These are phyloP conservation scores for Nettapus auritus DNA, from an alignment of 2,113 vertebrate genomes.

Conservation along the genomic window DNA sequence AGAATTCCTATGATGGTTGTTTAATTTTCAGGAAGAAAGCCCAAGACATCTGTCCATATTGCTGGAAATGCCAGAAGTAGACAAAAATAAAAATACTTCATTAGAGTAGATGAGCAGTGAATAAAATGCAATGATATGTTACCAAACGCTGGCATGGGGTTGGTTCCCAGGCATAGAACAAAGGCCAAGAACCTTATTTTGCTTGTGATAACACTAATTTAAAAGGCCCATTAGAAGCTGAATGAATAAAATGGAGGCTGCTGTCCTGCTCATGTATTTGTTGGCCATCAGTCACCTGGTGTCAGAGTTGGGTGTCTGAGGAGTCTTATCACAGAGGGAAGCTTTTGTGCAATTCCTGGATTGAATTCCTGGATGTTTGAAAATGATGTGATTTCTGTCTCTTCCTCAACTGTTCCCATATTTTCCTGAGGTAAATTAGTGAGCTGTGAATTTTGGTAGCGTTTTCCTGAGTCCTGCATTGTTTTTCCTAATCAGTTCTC, in stretches of 20 bases:
- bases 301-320: background rate
- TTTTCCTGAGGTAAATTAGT: background rate
- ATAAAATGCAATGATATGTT: slow-evolving; percentile 6
- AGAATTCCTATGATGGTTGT: background rate
- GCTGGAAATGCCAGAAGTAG: background rate
- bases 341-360: background rate
- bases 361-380: background rate
- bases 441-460: slow-evolving; percentile 16
- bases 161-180: slow-evolving; percentile 10
- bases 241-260: background rate
- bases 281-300: background rate
- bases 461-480: slow-evolving; percentile 14
- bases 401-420: background rate
- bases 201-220: background rate
- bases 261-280: background rate
- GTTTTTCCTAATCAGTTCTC: slow-evolving; percentile 37
- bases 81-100: slow-evolving; percentile 23
- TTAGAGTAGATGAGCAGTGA: background rate
- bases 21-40: slow-evolving; percentile 10
- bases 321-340: background rate
- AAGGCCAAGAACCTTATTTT: slow-evolving; percentile 10
- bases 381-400: background rate
- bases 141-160: background rate
- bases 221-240: background rate
- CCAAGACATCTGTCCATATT: slow-evolving; percentile 6